Conservation (phyloP, 1,140 invertebrate genomes). For the Drosophila bipectinata region DNA sequence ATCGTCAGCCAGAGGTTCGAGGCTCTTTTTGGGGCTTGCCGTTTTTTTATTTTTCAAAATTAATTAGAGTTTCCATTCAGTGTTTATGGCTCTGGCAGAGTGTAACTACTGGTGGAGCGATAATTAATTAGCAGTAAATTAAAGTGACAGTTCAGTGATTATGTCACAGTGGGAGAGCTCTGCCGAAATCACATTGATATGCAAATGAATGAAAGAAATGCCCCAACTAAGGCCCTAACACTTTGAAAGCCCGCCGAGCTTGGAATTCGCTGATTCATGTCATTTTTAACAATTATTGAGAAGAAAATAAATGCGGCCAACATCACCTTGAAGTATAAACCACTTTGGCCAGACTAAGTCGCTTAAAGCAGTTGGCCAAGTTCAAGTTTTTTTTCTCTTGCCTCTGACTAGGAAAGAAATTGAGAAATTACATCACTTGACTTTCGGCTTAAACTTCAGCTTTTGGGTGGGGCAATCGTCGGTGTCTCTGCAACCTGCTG, state of each 20-base stretch:
- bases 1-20: conserved; percentile 16
- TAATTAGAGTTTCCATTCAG: conserved; percentile 35
- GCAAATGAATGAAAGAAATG: conserved; percentile 50
- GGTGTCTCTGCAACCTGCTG: conserved; percentile 23
- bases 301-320: not conserved
- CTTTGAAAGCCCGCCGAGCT: not conserved
- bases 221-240: not conserved
- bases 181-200: conserved; percentile 60
- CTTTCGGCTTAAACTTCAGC: conserved; percentile 64
- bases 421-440: conserved; percentile 64
- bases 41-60: conserved; percentile 33
- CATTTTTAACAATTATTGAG: not conserved
- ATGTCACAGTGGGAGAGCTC: conserved; percentile 55
- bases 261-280: conserved; percentile 14
- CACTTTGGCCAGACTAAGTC: conserved; percentile 27
- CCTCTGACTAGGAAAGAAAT: conserved; percentile 62
- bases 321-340: not conserved
- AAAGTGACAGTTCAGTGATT: conserved; percentile 61
- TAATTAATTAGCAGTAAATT: conserved; percentile 73
- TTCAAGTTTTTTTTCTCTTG: conserved; percentile 45
- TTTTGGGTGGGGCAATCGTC: conserved; percentile 26
- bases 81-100: conserved; percentile 20
- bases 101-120: conserved; percentile 23
- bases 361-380: conserved; percentile 50
- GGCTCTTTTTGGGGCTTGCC: not conserved